Base-by-base conservation (phyloP, 2,888 invertebrate genomes). In the Harpalus rufipes region DNA sequence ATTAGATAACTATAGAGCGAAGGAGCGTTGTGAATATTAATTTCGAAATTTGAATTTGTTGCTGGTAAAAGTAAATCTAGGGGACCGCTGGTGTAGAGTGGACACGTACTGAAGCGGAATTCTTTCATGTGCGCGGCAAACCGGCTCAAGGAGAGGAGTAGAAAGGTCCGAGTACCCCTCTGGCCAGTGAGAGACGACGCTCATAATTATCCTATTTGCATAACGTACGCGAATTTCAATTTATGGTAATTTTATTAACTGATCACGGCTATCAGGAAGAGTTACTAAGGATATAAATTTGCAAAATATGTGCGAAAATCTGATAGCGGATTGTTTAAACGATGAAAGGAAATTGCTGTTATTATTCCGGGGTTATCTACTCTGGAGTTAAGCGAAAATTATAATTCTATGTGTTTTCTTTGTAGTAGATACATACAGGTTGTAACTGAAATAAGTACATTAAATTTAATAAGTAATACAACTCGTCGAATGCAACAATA, bases 161-260 rank as follows among this genome's bases (percentile, higher is more conserved):
- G 56, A 78, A 78, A 78, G 78, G 78, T 76, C 56, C 41, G 7
- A 25, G 8, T 10, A 25, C 56, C 18, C 78, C 78, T 78, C 78
- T 78, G 78, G 78, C 58, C 51, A 32, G 4, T 39, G 32, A 32
- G 25, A 25, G 61, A 14, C 80, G 80, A 61, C 16, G 61, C 61
- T 80, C 51, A 59, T 61, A 80, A 59, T 80, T 61, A 80, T 80
- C 80, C 61, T 80, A 80, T 80, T 61, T 80, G 59, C 80, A 80
- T 59, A 80, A 80, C 61, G 80, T 80, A 58, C 80, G 61, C 59
- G 61, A 80, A 61, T 80, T 80, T 39, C 61, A 61, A 80, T 80
- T 80, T 80, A 80, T 78, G 78, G 14, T 78, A 78, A 78, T 78
- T 58, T 76, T 78, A 58, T 58, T 78, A 78, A 58, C 58, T 78